Conservation (phyloP, 2,797 vertebrate genomes). For the Cryptoprocta ferox region DNA sequence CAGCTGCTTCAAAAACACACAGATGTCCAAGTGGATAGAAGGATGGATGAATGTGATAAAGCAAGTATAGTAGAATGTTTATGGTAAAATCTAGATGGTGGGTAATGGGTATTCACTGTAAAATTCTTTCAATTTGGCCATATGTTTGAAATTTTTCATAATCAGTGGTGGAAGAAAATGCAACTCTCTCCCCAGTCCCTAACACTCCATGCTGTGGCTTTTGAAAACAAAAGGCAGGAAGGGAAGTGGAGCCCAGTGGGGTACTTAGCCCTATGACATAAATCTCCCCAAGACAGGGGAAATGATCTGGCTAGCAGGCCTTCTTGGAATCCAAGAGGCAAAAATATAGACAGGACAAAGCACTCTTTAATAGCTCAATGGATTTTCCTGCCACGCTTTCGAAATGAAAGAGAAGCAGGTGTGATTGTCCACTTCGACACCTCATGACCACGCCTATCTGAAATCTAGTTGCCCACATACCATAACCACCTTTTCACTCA, state of each 20-base stretch:
- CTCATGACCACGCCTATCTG: not conserved
- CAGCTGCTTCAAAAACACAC: slow-evolving; percentile 1
- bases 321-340: slow-evolving; percentile 41
- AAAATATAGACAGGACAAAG: slow-evolving; percentile 50
- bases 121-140: slow-evolving; percentile 50
- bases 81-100: slow-evolving; percentile 29
- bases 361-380: slow-evolving; percentile 8
- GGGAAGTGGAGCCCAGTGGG: not conserved
- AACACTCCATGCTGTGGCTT: not conserved
- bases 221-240: slow-evolving; percentile 51
- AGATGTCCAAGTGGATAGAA: slow-evolving; percentile 25
- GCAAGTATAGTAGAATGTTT: not conserved
- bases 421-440: not conserved
- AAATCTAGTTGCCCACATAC: slow-evolving; percentile 9
- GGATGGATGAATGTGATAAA: slow-evolving; percentile 13
- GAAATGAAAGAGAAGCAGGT: slow-evolving; percentile 34
- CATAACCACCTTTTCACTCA: slow-evolving; percentile 55
- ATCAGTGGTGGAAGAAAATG: slow-evolving; percentile 36
- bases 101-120: slow-evolving; percentile 37
- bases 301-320: slow-evolving; percentile 38
- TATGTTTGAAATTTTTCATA: slow-evolving; percentile 56
- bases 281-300: slow-evolving; percentile 46
- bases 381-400: slow-evolving; percentile 31
- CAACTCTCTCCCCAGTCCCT: not conserved
- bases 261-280: slow-evolving; percentile 21